These are phyloP conservation scores for Apus apus DNA, from an alignment of 2,113 vertebrate genomes.

Conservation along the genomic window DNA sequence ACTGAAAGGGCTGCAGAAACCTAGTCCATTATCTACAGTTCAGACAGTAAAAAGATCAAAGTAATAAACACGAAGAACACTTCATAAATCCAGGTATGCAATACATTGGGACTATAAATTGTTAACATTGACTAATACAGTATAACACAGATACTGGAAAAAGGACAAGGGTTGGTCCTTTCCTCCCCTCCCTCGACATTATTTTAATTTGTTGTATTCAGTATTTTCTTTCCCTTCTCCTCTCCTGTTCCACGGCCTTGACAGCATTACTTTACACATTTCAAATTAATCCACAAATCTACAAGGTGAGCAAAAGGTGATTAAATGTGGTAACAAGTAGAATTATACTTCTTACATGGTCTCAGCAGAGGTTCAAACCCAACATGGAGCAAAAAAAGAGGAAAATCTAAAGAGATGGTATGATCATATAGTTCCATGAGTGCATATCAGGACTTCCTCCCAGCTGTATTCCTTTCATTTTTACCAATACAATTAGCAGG, in stretches of 20 bases:
- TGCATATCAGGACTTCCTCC: not conserved
- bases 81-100: not conserved
- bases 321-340: not conserved
- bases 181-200: not conserved
- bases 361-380: conserved; percentile 21
- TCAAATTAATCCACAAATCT: not conserved
- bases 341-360: not conserved
- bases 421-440: not conserved
- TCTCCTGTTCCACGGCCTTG: not conserved
- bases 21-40: not conserved
- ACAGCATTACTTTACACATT: not conserved
- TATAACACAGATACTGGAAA: not conserved
- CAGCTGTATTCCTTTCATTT: not conserved
- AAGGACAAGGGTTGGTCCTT: not conserved
- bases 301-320: not conserved
- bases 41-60: not conserved
- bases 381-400: not conserved
- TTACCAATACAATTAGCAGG: not conserved
- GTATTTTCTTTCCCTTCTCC: not conserved
- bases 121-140: not conserved
- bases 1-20: not conserved
- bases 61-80: not conserved
- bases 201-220: not conserved
- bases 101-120: not conserved
- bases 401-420: not conserved